Percentiles rank a stretch among this genome's conserved stretches.
These are phyloP conservation scores for Ginglymostoma cirratum DNA, from an alignment of 2,113 vertebrate genomes.

Conservation along the genomic window DNA sequence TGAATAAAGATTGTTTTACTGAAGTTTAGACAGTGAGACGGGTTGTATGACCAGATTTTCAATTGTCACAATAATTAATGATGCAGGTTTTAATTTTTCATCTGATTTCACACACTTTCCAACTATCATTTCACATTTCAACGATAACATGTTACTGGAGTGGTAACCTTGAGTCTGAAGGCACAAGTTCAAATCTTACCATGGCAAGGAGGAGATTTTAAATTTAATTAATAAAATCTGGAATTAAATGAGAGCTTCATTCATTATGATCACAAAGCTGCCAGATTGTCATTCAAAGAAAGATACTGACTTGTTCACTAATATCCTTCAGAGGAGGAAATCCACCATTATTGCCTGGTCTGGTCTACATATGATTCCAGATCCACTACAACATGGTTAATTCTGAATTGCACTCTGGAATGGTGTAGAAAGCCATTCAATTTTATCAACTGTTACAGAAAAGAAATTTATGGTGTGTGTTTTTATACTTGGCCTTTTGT, in stretches of 20 bases:
- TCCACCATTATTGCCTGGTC: background rate
- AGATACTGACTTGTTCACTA: too few relatives aligned
- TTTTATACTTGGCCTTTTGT: background rate
- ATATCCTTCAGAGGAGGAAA: background rate
- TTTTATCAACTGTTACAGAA: background rate
- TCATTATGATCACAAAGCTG: background rate
- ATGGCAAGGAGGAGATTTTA: background rate
- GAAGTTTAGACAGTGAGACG: background rate
- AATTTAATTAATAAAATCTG: background rate
- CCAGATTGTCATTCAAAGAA: too few relatives aligned
- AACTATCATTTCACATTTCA: background rate
- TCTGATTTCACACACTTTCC: background rate
- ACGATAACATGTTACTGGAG: background rate
- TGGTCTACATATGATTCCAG: background rate
- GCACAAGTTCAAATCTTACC: background rate
- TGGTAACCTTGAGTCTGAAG: background rate
- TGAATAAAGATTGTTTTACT: background rate
- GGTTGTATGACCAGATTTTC: background rate
- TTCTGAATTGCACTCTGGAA: too few relatives aligned
- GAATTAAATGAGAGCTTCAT: background rate
- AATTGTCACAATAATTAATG: background rate
- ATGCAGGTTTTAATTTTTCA: background rate
- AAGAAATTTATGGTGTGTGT: background rate
- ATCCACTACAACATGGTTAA: too few relatives aligned
- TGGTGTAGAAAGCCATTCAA: background rate